Base-by-base conservation (phyloP, 2,797 vertebrate species). In the Lates japonicus region DNA sequence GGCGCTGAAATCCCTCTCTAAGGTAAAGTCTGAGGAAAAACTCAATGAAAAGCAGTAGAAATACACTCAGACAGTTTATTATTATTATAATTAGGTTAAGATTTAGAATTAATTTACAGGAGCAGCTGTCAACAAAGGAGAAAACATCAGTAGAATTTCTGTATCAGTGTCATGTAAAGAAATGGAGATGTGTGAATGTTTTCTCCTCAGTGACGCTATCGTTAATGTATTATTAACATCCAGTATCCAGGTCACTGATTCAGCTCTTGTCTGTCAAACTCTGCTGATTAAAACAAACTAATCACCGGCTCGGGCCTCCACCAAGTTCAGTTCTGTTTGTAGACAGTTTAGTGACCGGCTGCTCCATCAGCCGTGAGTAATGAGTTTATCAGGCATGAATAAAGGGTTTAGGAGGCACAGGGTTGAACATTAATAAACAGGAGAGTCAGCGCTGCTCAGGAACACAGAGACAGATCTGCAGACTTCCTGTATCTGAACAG, bases 1-100 rank as follows among this genome's bases (percentile, higher is more conserved):
- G 1, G 98, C 98, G 0, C 97, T 99, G 0, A 99, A 99, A 58
- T 97, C 98, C 0, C 92, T 99, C 17, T 99, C 98, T 19, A 99
- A 99, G 97, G 98, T 98, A 88, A 48, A 37, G 4, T 25, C 57
- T 37, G 6, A 31, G 10, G 1, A 57, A 2, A 13, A 19, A 54
- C 0, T 33, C 19, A 59, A 46, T 59, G 20, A 29, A 67, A 80
- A 54, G 6, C 25, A 60, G 13, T 13, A 58, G 7, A 48, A 60
- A 55, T 74, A 7, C 25, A 37, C 2, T 7, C 11, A 35, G 0
- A 9, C 9, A n/a, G 8, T 46, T 22, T 48, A 60, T 52, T 54
- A 22, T 29, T 29, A 29, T 29, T 29, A 29, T 29, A 29, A 29
- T 29, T 29, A 29, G 25, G 25, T 29, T 29, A 29, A 29, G 25